Conservation (phyloP, 2,797 vertebrate species). For the Alcedo atthis region DNA sequence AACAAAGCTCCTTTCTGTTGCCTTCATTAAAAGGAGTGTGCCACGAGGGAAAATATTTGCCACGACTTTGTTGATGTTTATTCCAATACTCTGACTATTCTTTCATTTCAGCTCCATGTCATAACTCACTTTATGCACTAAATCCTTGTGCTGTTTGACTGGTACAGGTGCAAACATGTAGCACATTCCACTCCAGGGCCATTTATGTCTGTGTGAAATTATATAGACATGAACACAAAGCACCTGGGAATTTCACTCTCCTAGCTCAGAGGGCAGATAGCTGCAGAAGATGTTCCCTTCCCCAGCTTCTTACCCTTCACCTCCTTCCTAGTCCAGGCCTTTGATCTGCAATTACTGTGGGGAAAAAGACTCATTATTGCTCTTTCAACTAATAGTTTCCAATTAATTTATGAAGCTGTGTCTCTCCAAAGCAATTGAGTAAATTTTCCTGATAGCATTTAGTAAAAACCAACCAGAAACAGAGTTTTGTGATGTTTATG, state of each 20-base stretch:
- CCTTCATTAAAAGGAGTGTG: not conserved
- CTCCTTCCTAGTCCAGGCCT: not conserved
- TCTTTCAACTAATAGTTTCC: not conserved
- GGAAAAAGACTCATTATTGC: not conserved
- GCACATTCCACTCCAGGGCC: conserved; percentile 53
- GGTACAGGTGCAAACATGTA: conserved; percentile 27
- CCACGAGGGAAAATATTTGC: not conserved
- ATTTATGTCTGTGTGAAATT: conserved; percentile 47
- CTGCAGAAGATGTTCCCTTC: not conserved
- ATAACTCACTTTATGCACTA: conserved; percentile 16
- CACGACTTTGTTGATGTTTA: conserved; percentile 6
- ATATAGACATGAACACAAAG: conserved; percentile 28
- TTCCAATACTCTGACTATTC: conserved; percentile 13
- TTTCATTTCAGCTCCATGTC: conserved; percentile 31
- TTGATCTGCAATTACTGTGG: not conserved
- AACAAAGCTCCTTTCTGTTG: not conserved
- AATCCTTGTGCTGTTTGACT: conserved; percentile 19
- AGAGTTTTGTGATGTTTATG: not conserved
- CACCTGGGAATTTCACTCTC: conserved; percentile 61
- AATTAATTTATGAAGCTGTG: not conserved
- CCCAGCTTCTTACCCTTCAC: not conserved
- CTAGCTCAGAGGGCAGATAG: conserved; percentile 17
- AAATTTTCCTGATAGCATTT: not conserved
- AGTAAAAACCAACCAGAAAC: not conserved
- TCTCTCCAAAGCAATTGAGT: not conserved